These are phyloP conservation scores for Mamestra brassicae DNA, from an alignment of 2,888 invertebrate genomes.

Conservation along the genomic window DNA sequence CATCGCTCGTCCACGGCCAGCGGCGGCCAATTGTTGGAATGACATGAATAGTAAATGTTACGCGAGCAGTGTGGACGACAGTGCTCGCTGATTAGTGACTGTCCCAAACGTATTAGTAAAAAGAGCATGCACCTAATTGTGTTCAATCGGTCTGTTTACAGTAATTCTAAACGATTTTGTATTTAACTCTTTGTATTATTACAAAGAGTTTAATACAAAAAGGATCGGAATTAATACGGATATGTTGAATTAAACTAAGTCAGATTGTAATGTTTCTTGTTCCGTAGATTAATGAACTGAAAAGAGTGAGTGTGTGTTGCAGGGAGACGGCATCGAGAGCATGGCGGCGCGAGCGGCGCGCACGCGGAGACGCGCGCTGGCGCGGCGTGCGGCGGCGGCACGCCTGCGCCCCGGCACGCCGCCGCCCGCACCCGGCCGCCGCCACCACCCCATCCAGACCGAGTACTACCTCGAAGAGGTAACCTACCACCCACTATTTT, in stretches of 20 bases:
- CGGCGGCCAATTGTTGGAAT: neutral
- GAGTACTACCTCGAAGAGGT: constrained; percentile 97
- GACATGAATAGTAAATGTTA: constrained; percentile 5
- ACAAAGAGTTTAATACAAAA: neutral
- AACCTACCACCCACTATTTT: neutral
- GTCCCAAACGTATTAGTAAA: neutral
- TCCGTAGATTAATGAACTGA: neutral
- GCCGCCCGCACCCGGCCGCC: constrained; percentile 95
- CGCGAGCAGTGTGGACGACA: neutral
- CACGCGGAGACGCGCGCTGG: constrained; percentile 92
- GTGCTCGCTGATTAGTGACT: neutral
- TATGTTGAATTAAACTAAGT: neutral
- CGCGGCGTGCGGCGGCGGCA: constrained; percentile 94
- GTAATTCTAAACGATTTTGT: neutral
- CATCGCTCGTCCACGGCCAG: neutral
- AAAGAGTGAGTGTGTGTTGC: constrained; percentile 26
- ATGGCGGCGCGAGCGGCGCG: constrained; percentile 80
- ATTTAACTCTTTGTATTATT: neutral
- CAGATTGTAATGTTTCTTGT: neutral
- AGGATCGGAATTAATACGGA: neutral
- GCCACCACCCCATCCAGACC: constrained; percentile 97
- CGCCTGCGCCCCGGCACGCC: constrained; percentile 93
- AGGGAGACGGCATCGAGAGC: constrained; percentile 87
- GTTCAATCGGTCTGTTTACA: neutral
- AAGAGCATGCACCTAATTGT: neutral